Evolutionary conservation across 2,113 vertebrate genomes (phyloP).

Genomic region (Lepus americanus): DNA sequence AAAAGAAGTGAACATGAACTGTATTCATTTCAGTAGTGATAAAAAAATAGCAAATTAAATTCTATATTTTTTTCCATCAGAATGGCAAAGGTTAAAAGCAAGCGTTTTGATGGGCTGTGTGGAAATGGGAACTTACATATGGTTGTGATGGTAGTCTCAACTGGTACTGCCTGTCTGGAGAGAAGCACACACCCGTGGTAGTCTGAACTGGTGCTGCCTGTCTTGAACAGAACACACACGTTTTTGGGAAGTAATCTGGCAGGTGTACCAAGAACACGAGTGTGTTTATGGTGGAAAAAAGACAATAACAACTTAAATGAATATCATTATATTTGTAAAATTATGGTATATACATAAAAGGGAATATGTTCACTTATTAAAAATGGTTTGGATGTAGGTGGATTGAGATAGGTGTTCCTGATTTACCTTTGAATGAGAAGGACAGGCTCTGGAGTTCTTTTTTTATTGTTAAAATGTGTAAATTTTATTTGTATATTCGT

Average conservation of each 20-base stretch:
- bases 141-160: background rate
- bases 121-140: background rate
- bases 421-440: background rate
- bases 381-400: background rate
- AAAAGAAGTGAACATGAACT: slow-evolving; percentile 16
- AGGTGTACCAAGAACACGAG: background rate
- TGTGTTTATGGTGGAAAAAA: background rate
- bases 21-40: background rate
- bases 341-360: background rate
- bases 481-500: background rate
- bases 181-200: background rate
- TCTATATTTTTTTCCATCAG: background rate
- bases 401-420: background rate
- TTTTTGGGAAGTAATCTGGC: slow-evolving; percentile 7
- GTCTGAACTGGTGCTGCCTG: background rate
- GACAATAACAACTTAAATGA: background rate
- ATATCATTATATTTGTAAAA: background rate
- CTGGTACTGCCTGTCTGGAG: background rate
- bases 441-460: background rate
- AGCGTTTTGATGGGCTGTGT: background rate
- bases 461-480: background rate
- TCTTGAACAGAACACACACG: background rate
- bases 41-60: slow-evolving; percentile 3
- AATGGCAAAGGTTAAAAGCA: slow-evolving; percentile 24
- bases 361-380: background rate